Conservation (phyloP, 1,140 invertebrate species). For the Cotesia chilonis region DNA sequence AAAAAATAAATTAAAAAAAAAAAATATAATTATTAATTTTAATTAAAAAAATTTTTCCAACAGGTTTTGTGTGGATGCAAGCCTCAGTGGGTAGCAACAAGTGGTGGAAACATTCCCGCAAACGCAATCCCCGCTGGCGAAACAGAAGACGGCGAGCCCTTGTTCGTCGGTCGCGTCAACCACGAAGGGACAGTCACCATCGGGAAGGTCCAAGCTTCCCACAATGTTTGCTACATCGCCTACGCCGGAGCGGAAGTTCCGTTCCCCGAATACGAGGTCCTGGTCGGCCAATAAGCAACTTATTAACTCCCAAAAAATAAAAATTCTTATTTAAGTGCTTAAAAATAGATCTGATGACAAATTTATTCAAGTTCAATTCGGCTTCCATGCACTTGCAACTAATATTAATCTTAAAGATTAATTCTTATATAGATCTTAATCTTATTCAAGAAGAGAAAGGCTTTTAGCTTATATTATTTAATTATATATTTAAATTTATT, state of each 20-base stretch:
- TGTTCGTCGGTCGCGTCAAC: constrained; percentile 74
- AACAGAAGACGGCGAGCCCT: constrained; percentile 77
- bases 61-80: constrained; percentile 71
- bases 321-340: no score
- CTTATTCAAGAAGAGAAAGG: no score
- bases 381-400: no score
- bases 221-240: constrained; percentile 77
- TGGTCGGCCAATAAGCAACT: constrained; percentile 58
- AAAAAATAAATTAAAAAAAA: no score
- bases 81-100: constrained; percentile 71
- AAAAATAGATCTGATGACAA: no score
- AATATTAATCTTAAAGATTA: no score
- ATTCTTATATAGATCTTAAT: no score
- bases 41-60: background rate
- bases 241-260: constrained; percentile 75
- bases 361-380: no score
- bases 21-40: no score
- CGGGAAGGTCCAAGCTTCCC: constrained; percentile 79
- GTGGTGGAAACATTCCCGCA: constrained; percentile 73
- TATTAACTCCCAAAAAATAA: no score
- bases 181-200: constrained; percentile 74
- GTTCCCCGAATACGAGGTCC: constrained; percentile 80
- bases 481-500: no score
- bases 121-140: constrained; percentile 78
- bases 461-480: no score